These are phyloP conservation scores for Pao palembangensis DNA, from an alignment of 2,113 vertebrate species.

Conservation along the genomic window DNA sequence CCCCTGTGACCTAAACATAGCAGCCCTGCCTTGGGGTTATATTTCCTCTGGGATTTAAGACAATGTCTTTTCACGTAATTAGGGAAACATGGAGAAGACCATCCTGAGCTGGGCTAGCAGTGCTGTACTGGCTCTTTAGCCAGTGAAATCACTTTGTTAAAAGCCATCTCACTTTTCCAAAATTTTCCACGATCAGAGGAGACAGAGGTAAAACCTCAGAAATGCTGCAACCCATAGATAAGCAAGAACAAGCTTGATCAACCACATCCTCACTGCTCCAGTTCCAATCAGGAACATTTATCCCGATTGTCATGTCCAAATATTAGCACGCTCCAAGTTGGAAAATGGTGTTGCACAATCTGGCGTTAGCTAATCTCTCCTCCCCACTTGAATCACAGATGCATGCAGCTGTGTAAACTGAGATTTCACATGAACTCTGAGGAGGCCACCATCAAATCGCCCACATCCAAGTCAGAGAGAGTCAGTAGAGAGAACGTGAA, in stretches of 20 bases:
- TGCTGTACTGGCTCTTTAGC: no score
- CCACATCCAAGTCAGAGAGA: background rate
- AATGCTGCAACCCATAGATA: no score
- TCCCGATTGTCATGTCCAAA: background rate
- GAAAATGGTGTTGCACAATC: constrained; percentile 7
- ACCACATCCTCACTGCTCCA: no score
- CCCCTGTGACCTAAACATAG: constrained; percentile 54
- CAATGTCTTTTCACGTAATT: constrained; percentile 51
- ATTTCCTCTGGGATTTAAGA: constrained; percentile 54
- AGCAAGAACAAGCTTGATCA: no score
- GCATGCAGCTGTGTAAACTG: constrained; percentile 35
- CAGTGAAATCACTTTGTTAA: background rate
- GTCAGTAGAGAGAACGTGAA: background rate
- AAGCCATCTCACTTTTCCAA: background rate
- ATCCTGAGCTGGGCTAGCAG: background rate
- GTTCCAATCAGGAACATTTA: background rate
- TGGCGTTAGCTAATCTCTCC: background rate
- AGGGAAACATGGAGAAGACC: constrained; percentile 15
- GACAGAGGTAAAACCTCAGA: no score
- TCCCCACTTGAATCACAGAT: background rate
- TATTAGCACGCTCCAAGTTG: background rate
- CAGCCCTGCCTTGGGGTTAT: constrained; percentile 26
- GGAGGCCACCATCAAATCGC: background rate
- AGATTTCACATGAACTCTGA: constrained; percentile 2
- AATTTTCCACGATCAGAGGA: background rate